Evolutionary conservation across 2,888 invertebrate genomes (phyloP).

Genomic region (Notodromas monacha): DNA sequence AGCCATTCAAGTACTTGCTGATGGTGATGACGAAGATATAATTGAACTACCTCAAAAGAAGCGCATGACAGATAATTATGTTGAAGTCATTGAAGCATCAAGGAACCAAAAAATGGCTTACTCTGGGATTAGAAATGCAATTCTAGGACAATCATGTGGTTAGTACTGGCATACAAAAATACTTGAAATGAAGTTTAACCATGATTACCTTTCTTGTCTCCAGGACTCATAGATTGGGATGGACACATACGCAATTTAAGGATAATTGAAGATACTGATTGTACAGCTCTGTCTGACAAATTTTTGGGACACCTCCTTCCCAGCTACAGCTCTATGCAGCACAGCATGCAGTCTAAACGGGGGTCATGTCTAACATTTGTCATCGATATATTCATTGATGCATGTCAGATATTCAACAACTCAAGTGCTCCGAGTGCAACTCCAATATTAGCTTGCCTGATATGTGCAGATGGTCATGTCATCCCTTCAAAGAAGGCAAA

Average conservation of each 20-base stretch:
- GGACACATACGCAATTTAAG: not conserved
- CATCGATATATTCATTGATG: not conserved
- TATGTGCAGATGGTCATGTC: constrained; percentile 1
- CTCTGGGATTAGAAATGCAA: constrained; percentile 1
- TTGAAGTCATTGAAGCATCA: not conserved
- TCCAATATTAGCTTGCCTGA: not conserved
- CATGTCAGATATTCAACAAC: constrained; percentile 2
- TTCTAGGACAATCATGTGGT: not conserved
- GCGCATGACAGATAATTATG: not conserved
- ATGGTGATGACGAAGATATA: not conserved
- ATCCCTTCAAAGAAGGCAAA: not conserved
- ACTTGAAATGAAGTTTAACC: not conserved
- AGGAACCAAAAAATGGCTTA: not conserved
- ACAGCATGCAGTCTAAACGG: not conserved
- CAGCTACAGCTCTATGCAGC: not conserved
- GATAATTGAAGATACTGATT: not conserved
- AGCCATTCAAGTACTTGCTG: not conserved
- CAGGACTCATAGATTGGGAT: constrained; percentile 1
- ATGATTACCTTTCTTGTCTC: not conserved
- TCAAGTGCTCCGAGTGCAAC: constrained; percentile 1
- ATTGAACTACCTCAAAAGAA: constrained; percentile 1
- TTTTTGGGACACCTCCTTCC: not conserved
- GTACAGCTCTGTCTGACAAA: not conserved
- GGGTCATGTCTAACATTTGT: constrained; percentile 1
- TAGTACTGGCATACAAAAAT: no score